Conservation (phyloP, 2,888 invertebrate species). For the Allacma fusca region DNA sequence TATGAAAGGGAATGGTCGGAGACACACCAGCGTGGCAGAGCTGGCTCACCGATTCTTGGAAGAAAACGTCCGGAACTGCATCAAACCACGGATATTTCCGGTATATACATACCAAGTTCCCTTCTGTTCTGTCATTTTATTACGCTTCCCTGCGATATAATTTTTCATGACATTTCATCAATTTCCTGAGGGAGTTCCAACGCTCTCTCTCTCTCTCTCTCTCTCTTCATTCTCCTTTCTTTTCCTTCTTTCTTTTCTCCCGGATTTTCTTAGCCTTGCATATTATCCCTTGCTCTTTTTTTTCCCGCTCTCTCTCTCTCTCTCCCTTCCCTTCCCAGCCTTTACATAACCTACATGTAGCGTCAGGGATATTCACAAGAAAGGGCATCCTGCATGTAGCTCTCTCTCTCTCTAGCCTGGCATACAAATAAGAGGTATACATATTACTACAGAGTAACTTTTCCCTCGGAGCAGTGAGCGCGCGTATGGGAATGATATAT, state of each 20-base stretch:
- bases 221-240: not conserved
- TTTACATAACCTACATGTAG: too few species aligned
- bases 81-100: conserved; percentile 61
- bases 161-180: conserved; percentile 61
- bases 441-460: too few species aligned
- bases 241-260: not conserved
- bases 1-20: conserved; percentile 13
- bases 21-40: conserved; percentile 45
- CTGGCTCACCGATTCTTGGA: conserved; percentile 58
- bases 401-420: not conserved
- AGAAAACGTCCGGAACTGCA: conserved; percentile 59
- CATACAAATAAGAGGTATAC: too few species aligned
- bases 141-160: conserved; percentile 57
- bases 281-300: not conserved
- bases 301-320: conserved; percentile 2
- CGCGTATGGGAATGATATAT: too few species aligned
- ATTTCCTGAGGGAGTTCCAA: conserved; percentile 57
- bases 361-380: too few species aligned
- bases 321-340: too few species aligned
- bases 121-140: conserved; percentile 54
- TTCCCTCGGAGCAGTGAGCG: too few species aligned
- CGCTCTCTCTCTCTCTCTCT: not conserved
- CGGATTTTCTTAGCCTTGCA: not conserved
- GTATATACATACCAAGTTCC: conserved; percentile 43
- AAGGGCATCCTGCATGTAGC: too few species aligned